Evolutionary conservation across 2,888 invertebrate genomes (phyloP), one percentile per base, ranked within the genome.

Genomic region (Lypha dubia): DNA sequence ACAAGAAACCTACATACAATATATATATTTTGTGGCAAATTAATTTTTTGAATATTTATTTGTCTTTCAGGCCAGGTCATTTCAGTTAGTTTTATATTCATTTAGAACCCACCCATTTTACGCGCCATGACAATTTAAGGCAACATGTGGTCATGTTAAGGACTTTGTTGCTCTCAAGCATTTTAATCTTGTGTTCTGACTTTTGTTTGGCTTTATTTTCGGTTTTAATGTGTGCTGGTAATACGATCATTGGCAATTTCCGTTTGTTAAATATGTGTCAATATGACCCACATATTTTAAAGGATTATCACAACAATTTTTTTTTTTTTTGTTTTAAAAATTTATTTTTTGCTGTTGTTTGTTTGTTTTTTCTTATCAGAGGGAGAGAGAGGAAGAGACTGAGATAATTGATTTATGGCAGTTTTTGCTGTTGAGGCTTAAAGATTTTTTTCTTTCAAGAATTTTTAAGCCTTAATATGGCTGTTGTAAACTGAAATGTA

Each of bases 251-350:
- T 84, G 81, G 84, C 76, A 46, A 84, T 84, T 84, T 84, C 84
- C 84, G 84, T 84, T 84, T 79, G 51, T 84, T 84, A 79, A 85
- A 84, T 84, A 80, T 87, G 83, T 86, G 86, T 85, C 84, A 85
- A 84, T 86, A 81, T 84, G 84, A 86, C 87, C 83, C 82, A 84
- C 82, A 86, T 87, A 87, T 87, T 87, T 86, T 85, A 86, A 83
- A 86, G 86, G 86, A 86, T 88, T 88, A 89, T 88, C 87, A 84
- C 79, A 58, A 24, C 53, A 35, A 63, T 4, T 58, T 76, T 79
- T 68, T 58, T 28, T 79, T 81, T 46, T 63, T 65, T 63, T 49
- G 63, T 44, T 24, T 63, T 63, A n/a, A n/a, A 28, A n/a, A n/a
- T n/a, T n/a, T n/a, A n/a, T n/a, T 28, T 63, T 4, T 63, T 46